Evolutionary conservation across 2,797 vertebrate genomes (phyloP), one percentile per base, ranked within the genome.

Genomic region (Diglossa cyanea): DNA sequence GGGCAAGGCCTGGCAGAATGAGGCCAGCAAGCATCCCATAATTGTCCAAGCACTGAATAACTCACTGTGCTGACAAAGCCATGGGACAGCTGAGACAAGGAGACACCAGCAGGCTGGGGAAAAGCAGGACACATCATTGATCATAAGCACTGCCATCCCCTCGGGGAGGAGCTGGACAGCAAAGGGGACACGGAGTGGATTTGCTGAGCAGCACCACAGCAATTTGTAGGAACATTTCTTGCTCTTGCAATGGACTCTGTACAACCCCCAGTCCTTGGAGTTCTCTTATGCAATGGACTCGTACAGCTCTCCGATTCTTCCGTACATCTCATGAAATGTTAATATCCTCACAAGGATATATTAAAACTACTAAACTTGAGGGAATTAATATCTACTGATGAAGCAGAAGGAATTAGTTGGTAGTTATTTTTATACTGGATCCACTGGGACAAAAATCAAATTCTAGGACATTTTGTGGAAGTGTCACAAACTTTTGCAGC

Each of bases 11-110:
- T 93, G 82, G 93, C 89, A 97, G 90, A 96, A 96, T 77, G 45
- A 97, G 96, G 95, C 94, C 97, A 97, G 47, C 0, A 6, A 94
- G 80, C 92, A 92, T 94, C 90, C 94, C 81, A 82, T 84, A 95
- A 93, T 63, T 92, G 88, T 83, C 84, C 85, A 23, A 79, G 95
- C 10, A 0, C 47, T 82, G 80, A 96, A 96, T 31, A 60, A 84
- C 68, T 90, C 19, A 3, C 68, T 50, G 67, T 0, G 2, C 85
- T 73, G 55, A 93, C 85, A 96, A 89, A 89, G 75, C 48, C 1
- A 67, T 7, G 72, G 92, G 73, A 93, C 92, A 89, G 88, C 61
- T 30, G 68, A 88, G 75, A 35, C 78, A 93, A 76, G 42, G 45
- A 13, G 2, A 44, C 25, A 72, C n/a, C 47, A 55, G 82, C 2